Base-by-base conservation (phyloP, 1,140 invertebrate genomes). In the Polypedilum vanderplanki region DNA sequence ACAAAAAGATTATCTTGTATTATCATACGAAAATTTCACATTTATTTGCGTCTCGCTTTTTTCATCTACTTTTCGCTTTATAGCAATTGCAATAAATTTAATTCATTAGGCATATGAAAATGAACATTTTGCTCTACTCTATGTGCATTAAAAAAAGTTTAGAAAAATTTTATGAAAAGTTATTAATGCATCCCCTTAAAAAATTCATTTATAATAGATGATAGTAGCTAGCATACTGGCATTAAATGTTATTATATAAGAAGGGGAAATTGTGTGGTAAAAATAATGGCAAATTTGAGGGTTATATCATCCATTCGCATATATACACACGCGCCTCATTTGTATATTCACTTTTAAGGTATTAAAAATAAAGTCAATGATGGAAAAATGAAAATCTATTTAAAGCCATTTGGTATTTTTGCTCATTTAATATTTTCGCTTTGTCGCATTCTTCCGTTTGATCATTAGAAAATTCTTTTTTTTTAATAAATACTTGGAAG, bases 1-100 rank as follows among this genome's bases (percentile, higher is more conserved):
- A 70, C 17, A 20, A 57, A 70, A 70, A 70, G 65, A 70, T 70
- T 70, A 70, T 70, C 65, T 2, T 20, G 65, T 17, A 70, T 70
- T 70, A 20, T 70, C 65, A 70, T 70, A 70, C n/a, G 17, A 70
- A 20, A 70, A 15, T 57, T 15, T 57, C 65, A 22, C n/a, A 70
- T 70, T 67, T 17, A 8, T 67, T 67, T 67, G 65, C 7, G 18
- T 70, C 46, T n/a, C 46, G 15, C 46, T 46, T 46, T 46, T 41
- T 10, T n/a, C n/a, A n/a, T 41, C 40, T 46, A 7, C 18, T 17
- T 20, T 67, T 67, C 1, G 64, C n/a, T 4, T 20, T 9, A 7
- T 4, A 33, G 17, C 20, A 20, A 10, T 18, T 70, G 65, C 65
- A 70, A 70, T 70, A 70, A 70, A 70, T 70, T 70, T 70, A 70